Evolutionary conservation across 37 sponge, comb jelly and placozoan genomes (phyloP).

Genomic region (Hexactinellida sp.): DNA sequence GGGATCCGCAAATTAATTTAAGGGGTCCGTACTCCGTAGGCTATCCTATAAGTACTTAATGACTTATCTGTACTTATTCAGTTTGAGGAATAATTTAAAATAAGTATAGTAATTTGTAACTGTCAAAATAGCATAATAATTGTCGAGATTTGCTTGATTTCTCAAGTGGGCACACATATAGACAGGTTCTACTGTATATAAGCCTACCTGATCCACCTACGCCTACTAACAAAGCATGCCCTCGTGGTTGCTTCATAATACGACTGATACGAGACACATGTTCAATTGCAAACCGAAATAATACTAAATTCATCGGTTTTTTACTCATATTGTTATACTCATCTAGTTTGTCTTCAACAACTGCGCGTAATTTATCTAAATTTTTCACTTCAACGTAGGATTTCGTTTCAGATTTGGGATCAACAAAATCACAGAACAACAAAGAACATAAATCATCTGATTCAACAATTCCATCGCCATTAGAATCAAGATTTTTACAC

Average conservation of each 20-base stretch:
- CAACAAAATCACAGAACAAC: conserved; percentile 94
- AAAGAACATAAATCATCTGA: conserved; percentile 87
- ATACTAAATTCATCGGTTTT: conserved; percentile 95
- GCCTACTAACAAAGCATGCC: conserved; percentile 86
- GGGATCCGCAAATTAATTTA: too few relatives aligned
- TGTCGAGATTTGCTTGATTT: too few relatives aligned
- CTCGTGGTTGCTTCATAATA: conserved; percentile 83
- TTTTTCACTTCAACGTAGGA: conserved; percentile 71
- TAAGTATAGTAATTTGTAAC: too few relatives aligned
- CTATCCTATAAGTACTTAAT: too few relatives aligned
- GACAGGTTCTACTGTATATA: too few relatives aligned
- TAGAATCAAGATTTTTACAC: conserved; percentile 63
- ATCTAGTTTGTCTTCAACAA: conserved; percentile 84
- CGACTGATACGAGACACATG: conserved; percentile 83
- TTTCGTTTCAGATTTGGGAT: conserved; percentile 78
- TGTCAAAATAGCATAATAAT: too few relatives aligned
- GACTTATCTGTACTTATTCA: too few relatives aligned
- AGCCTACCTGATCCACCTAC: conserved; percentile 61
- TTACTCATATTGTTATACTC: conserved; percentile 95
- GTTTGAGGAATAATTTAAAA: too few relatives aligned
- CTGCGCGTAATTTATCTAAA: conserved; percentile 72
- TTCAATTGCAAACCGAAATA: conserved; percentile 98
- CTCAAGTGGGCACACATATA: too few relatives aligned
- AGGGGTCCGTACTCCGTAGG: too few relatives aligned
- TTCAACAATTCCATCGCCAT: conserved; percentile 77